Evolutionary conservation across 2,797 vertebrate genomes (phyloP), one percentile per base, ranked within the genome.

Genomic region (Heteromormyrus szaboi): DNA sequence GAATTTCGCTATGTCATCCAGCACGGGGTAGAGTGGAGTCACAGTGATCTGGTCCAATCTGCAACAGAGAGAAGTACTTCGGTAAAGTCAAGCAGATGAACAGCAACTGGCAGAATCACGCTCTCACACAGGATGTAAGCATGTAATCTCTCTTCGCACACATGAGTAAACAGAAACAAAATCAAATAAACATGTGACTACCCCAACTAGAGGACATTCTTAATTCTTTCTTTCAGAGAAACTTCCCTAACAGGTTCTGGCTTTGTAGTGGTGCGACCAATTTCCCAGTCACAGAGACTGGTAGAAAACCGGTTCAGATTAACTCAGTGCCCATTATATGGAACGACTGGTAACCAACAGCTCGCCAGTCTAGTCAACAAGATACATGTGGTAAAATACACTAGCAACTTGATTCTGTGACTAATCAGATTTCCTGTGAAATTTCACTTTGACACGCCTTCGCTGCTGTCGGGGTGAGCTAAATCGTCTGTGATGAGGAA

Each of bases 1-100:
- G 54, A 53, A 79, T 50, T 87, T 89, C 33, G 50, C 85, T 87
- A 12, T 22, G 76, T 89, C 85, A 88, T 19, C 72, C 46, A 88
- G 89, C 50, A 90, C 50, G 37, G 89, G 89, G 50, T 84, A 81
- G 62, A 44, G 51, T 54, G 17, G 90, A 87, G 90, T 95, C 94
- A 95, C 94, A 94, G 94, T 94, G 93, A 91, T 89, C 90, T 76
- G 92, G 94, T 95, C 94, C 92, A 90, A 91, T 91, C 94, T 95
- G 51, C 56, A 88, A 72, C 25, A 85, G 25, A 87, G 76, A 17
- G 3, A 90, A 85, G 87, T 44, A 19, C 72, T 79, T 37, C 33
- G 41, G 14, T 17, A 46, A 56, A 46, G 83, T 54, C n/a, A 19
- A 88, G 17, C 25, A n/a, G 41, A 76, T 11, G 33, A 86, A 56